Evolutionary conservation across 2,888 invertebrate species (phyloP).

Genomic region (Augiades crinisus): DNA sequence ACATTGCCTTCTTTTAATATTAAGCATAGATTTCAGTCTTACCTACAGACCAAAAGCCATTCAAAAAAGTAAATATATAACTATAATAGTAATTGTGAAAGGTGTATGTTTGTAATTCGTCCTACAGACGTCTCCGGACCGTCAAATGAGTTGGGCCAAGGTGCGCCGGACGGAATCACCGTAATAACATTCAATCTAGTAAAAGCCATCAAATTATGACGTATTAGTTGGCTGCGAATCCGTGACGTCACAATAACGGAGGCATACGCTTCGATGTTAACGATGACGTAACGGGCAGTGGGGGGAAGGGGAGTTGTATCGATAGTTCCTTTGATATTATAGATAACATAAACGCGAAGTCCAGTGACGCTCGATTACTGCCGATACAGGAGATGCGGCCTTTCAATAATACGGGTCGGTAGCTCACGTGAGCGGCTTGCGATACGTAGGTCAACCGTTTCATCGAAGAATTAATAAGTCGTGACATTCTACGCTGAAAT

Average conservation of each 20-base stretch:
- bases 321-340: conserved; percentile 47
- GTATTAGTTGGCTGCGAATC: conserved; percentile 53
- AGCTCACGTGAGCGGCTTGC: conserved; percentile 58
- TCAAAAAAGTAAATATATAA: background rate
- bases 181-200: conserved; percentile 58
- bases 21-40: too few species aligned
- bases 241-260: conserved; percentile 52
- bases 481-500: conserved; percentile 49
- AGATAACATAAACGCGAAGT: conserved; percentile 52
- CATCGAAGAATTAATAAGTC: conserved; percentile 49
- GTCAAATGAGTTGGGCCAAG: background rate
- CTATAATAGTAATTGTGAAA: too few species aligned
- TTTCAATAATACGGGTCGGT: conserved; percentile 65
- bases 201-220: conserved; percentile 54
- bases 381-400: conserved; percentile 51
- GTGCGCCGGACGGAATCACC: conserved; percentile 45
- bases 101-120: too few species aligned
- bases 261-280: conserved; percentile 46
- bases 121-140: too few species aligned
- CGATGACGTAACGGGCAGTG: conserved; percentile 56
- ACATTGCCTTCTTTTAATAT: too few species aligned
- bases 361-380: conserved; percentile 63
- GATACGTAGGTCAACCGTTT: conserved; percentile 54
- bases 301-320: conserved; percentile 48
- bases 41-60: background rate